Conservation (phyloP, 2,113 vertebrate species). For the Pyrgilauda ruficollis region DNA sequence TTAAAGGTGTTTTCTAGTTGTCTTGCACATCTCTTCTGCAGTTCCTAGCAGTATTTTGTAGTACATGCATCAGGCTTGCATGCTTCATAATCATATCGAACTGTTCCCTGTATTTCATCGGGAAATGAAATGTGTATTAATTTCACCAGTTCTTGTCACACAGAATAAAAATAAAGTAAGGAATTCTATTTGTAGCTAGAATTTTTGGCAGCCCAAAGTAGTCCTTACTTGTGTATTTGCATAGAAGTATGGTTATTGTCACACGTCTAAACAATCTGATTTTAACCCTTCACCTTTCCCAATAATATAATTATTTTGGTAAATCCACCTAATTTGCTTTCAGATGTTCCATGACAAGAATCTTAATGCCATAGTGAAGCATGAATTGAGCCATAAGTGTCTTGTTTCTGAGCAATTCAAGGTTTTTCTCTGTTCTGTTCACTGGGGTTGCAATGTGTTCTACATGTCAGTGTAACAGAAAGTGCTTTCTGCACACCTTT, state of each 20-base stretch:
- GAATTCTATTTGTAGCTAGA: not conserved
- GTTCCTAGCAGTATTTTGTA: not conserved
- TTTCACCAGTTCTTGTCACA: not conserved
- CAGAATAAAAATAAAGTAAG: not conserved
- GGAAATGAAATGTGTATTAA: not conserved
- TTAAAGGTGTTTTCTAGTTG: not conserved
- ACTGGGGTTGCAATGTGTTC: conserved; percentile 25
- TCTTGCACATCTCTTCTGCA: not conserved
- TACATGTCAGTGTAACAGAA: conserved; percentile 16
- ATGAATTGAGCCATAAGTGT: not conserved
- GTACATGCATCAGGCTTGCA: not conserved
- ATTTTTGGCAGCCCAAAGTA: not conserved
- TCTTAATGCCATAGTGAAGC: not conserved
- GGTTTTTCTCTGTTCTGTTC: not conserved
- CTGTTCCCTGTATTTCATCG: not conserved
- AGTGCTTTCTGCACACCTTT: conserved; percentile 14
- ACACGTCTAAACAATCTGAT: not conserved
- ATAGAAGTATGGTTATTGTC: not conserved
- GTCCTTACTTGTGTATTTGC: not conserved
- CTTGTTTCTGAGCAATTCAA: not conserved
- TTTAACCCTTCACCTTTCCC: not conserved
- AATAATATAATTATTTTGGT: not conserved
- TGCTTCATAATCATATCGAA: not conserved
- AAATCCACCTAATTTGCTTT: not conserved
- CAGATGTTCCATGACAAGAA: not conserved